Conservation (phyloP, 2,113 vertebrate genomes). For the Calidris pygmaea region DNA sequence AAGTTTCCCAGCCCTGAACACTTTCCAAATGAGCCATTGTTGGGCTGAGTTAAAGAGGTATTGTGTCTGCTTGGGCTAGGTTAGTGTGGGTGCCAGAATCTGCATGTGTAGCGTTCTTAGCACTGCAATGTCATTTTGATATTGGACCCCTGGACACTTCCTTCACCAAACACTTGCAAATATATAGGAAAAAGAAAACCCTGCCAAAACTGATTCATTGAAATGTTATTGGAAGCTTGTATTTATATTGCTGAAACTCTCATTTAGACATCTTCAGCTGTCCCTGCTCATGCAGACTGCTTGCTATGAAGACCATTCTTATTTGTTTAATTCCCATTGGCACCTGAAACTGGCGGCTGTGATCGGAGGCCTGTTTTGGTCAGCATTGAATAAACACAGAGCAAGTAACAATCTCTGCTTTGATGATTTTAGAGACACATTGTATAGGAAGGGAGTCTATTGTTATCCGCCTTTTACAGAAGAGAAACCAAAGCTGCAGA, state of each 20-base stretch:
- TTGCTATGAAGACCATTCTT: neutral
- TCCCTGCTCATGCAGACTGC: neutral
- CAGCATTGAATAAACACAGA: neutral
- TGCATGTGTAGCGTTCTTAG: neutral
- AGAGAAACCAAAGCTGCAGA: neutral
- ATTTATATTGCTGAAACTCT: neutral
- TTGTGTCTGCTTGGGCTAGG: slow-evolving; percentile 35
- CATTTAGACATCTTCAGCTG: neutral
- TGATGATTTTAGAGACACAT: neutral
- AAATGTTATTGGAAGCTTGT: neutral
- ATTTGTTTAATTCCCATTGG: neutral
- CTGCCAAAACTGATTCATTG: neutral
- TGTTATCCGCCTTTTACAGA: neutral
- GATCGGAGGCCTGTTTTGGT: neutral
- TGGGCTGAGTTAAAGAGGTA: slow-evolving; percentile 58
- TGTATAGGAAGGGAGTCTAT: neutral
- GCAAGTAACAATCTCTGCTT: neutral
- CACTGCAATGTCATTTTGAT: slow-evolving; percentile 20
- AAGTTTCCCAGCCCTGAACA: slow-evolving; percentile 54
- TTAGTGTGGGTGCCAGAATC: slow-evolving; percentile 20
- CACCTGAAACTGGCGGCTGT: neutral
- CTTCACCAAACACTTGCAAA: slow-evolving; percentile 10
- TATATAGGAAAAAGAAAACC: neutral
- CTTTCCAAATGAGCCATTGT: slow-evolving; percentile 70
- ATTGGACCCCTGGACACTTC: neutral